phyloP scores from a whole-genome alignment of 2,113 vertebrate genomes.

The Axis porcinus region DNA sequence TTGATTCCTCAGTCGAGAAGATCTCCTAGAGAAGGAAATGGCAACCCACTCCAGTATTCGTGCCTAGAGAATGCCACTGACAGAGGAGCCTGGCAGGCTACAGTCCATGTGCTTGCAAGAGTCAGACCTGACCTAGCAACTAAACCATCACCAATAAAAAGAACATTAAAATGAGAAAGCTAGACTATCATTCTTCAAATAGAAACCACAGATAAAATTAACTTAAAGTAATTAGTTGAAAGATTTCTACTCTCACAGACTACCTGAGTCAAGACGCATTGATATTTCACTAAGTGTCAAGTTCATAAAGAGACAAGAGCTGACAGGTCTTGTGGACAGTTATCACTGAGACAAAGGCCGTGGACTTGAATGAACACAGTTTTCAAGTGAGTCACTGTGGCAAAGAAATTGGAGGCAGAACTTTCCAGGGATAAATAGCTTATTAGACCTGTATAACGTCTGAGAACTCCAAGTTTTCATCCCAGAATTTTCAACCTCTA shows the following conservation, averaged over 20 bases:
- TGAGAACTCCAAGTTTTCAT: slow-evolving; percentile 3
- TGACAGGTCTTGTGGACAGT: slow-evolving; percentile 62
- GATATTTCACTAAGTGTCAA: slow-evolving; percentile 69
- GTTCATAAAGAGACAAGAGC: slow-evolving; percentile 64
- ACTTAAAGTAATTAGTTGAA: slow-evolving; percentile 71
- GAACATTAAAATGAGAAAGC: not conserved
- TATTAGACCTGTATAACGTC: slow-evolving; percentile 23
- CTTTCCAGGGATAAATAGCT: slow-evolving; percentile 68
- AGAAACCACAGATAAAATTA: slow-evolving; percentile 70
- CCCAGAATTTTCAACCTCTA: not conserved
- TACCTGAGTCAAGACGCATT: slow-evolving; percentile 56
- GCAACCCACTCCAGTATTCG: not conserved
- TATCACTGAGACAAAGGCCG: slow-evolving; percentile 62
- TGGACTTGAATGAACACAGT: slow-evolving; percentile 69
- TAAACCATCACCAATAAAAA: not conserved
- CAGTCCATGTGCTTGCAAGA: not conserved
- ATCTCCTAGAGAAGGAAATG: not conserved
- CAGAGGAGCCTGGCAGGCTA: not conserved
- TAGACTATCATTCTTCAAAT: slow-evolving; percentile 63
- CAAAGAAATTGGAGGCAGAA: not conserved
- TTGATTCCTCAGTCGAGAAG: not conserved
- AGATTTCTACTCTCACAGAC: slow-evolving; percentile 62
- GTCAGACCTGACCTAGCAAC: not conserved
- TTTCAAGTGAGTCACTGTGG: slow-evolving; percentile 31
- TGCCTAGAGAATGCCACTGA: not conserved